phyloP scores from a whole-genome alignment of 2,888 invertebrate species.

The Cheilosia vernalis region DNA sequence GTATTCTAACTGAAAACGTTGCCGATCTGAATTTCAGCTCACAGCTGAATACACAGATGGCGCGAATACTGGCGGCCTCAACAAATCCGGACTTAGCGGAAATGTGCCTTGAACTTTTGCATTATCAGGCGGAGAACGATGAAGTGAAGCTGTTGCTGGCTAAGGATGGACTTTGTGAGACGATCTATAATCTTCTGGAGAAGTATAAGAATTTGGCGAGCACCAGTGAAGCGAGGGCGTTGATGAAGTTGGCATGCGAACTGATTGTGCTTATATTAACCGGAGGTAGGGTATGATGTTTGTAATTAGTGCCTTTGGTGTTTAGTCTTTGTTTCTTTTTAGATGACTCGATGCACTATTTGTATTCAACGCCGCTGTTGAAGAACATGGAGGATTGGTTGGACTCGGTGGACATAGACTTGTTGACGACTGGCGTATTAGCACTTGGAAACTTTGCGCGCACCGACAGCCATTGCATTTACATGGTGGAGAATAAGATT shows the following conservation, averaged over 20 bases:
- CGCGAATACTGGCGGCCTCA: slow-evolving; percentile 86
- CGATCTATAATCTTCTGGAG: slow-evolving; percentile 89
- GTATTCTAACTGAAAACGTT: slow-evolving; percentile 86
- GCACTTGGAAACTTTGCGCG: slow-evolving; percentile 96
- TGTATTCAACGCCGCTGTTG: slow-evolving; percentile 90
- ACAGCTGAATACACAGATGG: slow-evolving; percentile 85
- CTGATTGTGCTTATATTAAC: slow-evolving; percentile 92
- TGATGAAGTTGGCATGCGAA: slow-evolving; percentile 93
- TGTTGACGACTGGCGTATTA: slow-evolving; percentile 92
- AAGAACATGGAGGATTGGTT: slow-evolving; percentile 91
- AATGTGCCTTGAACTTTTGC: slow-evolving; percentile 90
- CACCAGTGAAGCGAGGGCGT: slow-evolving; percentile 86
- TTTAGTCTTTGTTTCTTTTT: slow-evolving; percentile 58
- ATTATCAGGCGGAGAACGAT: slow-evolving; percentile 91
- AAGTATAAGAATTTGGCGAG: slow-evolving; percentile 87
- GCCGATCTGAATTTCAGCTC: slow-evolving; percentile 86
- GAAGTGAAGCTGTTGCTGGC: slow-evolving; percentile 91
- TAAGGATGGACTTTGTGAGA: slow-evolving; percentile 89
- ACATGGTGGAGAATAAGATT: slow-evolving; percentile 91
- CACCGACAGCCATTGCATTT: slow-evolving; percentile 92
- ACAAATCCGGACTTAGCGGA: slow-evolving; percentile 89
- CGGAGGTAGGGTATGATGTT: slow-evolving; percentile 86
- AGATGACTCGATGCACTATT: slow-evolving; percentile 94
- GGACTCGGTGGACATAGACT: slow-evolving; percentile 88
- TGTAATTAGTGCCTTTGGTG: background rate